These are phyloP conservation scores for Ectemnius lituratus DNA, from an alignment of 2,888 invertebrate species.

Conservation along the genomic window DNA sequence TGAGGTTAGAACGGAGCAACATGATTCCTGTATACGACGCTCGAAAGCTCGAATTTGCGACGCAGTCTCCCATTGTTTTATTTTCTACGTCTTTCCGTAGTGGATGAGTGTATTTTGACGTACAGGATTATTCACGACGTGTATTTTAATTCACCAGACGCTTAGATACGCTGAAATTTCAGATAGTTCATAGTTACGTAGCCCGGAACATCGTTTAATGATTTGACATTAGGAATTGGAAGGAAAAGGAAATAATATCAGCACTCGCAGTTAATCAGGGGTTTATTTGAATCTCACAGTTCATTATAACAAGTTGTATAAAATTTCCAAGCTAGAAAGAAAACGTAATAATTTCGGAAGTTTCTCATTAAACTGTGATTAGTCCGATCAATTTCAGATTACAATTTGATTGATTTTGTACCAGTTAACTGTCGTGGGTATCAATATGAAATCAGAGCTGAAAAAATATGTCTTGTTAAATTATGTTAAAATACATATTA, in stretches of 20 bases:
- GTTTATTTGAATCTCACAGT: slow-evolving; percentile 61
- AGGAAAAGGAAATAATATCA: background rate
- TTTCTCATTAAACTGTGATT: slow-evolving; percentile 23
- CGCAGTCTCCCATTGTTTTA: background rate
- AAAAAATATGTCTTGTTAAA: slow-evolving; percentile 46
- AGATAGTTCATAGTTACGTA: background rate
- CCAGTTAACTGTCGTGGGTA: slow-evolving; percentile 17
- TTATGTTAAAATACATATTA: slow-evolving; percentile 38
- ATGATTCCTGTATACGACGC: too few species aligned
- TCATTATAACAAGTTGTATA: slow-evolving; percentile 55
- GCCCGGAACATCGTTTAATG: background rate
- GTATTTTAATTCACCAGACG: too few species aligned
- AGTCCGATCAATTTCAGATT: background rate
- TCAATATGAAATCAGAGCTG: slow-evolving; percentile 29
- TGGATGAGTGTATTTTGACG: too few species aligned
- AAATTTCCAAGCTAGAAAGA: slow-evolving; percentile 47
- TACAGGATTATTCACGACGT: too few species aligned
- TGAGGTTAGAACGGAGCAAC: too few species aligned
- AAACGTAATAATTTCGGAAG: slow-evolving; percentile 22
- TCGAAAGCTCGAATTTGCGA: background rate
- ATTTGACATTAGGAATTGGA: background rate
- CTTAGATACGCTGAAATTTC: too few species aligned
- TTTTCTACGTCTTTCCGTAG: too few species aligned
- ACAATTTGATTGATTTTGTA: slow-evolving; percentile 9
- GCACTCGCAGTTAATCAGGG: slow-evolving; percentile 40